Base-by-base conservation (phyloP, 1,140 invertebrate species). In the Trachymyrmex septentrionalis region DNA sequence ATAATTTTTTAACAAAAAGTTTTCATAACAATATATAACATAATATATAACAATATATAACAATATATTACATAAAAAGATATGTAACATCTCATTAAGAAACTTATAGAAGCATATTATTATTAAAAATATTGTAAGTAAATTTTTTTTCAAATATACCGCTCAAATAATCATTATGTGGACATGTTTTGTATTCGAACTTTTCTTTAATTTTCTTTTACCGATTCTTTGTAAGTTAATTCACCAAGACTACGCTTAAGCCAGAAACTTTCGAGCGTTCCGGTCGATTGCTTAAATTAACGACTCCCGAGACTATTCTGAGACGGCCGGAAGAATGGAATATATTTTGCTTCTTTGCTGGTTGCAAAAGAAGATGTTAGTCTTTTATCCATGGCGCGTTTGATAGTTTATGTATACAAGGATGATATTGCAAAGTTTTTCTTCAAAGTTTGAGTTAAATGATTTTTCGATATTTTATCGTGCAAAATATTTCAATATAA, bases 241-340 rank as follows among this genome's bases (percentile, higher is more conserved):
- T 72, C 6, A 34, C 34, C 30, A 71, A 44, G 34, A 55, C 64
- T n/a, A 16, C 34, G 66, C 21, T 81, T 72, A 27, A 81, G 38
- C 30, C 64, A 55, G 50, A 81, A 71, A 72, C 21, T 72, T 81
- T 38, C 66, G 21, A 81, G 34, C 30, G 16, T 57, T 81, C 16
- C 50, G 30, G 21, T 72, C 66, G 64, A 81, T 81, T 30, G 78
- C 50, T 21, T 44, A 57, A 44, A 72, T 81, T 50, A 81, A 19
- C 6, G 75, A 69, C 34, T 71, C 16, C 3, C 66, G 34, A 67
- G 61, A 80, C 27, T 80, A 80, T 53, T 27, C 24, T 44, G 12
- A 27, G n/a, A 16, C 3, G 30, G 21, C 12, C 38, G 50, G 21
- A 72, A 81, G 48, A 80, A 80, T 38, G 21, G 48, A 24, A 59